phyloP scores from a whole-genome alignment of 1,140 invertebrate species.

The Caenorhabditis latens region DNA sequence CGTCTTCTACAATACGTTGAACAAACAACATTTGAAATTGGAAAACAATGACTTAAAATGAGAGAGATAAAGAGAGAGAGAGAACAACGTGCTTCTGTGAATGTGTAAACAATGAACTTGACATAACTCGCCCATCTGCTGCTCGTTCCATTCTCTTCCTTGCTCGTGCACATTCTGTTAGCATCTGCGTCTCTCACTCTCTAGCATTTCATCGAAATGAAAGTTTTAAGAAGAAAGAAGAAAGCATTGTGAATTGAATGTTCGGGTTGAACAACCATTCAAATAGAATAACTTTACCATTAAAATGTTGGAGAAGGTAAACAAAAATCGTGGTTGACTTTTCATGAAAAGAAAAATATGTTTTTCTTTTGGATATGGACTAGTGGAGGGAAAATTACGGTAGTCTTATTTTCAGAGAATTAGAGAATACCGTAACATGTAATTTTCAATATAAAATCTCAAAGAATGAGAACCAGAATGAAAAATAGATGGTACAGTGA shows the following conservation, averaged over 20 bases:
- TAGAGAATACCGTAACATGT: too few species aligned
- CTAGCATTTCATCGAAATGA: background rate
- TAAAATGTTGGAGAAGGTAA: too few species aligned
- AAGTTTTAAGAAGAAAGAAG: background rate
- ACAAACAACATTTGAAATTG: background rate
- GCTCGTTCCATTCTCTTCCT: constrained; percentile 2
- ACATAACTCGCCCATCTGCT: background rate
- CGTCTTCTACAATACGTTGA: background rate
- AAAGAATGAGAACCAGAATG: too few species aligned
- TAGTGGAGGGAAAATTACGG: too few species aligned
- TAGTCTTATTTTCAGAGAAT: too few species aligned
- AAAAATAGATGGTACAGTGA: too few species aligned
- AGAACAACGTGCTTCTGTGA: background rate
- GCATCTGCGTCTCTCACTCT: background rate
- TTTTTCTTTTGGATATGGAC: too few species aligned
- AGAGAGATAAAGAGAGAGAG: background rate
- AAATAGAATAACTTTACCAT: too few species aligned
- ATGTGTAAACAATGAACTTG: constrained; percentile 35
- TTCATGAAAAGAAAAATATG: too few species aligned
- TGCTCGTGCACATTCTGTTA: background rate
- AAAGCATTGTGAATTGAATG: background rate
- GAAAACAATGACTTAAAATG: background rate
- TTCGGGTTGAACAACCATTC: too few species aligned
- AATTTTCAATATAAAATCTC: too few species aligned
- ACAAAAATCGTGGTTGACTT: too few species aligned